A percentile compares a stretch with the other conserved stretches of the same genome.
Conservation (phyloP, 2,113 vertebrate genomes). For the Alethe castanea region DNA sequence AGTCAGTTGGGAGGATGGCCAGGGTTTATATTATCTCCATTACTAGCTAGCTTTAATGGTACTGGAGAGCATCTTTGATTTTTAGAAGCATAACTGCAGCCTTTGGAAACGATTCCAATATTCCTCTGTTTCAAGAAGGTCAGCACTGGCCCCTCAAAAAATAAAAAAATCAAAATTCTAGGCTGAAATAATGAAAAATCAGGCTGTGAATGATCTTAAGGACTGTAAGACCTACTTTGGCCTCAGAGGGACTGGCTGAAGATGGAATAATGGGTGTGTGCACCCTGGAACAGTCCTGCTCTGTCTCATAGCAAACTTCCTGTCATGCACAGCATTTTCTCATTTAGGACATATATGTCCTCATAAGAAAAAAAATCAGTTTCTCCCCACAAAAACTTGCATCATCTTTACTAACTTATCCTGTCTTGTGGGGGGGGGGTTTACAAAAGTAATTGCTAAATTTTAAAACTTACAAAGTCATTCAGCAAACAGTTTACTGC, state of each 20-base stretch:
- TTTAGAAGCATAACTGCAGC: neutral
- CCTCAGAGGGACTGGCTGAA: neutral
- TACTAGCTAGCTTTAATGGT: neutral
- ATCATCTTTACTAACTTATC: neutral
- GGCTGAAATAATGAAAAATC: neutral
- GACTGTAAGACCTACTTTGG: neutral
- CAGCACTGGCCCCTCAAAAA: neutral
- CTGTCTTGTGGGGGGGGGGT: neutral
- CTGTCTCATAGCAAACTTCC: neutral
- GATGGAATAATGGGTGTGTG: no score
- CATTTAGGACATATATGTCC: neutral
- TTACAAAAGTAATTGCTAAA: neutral
- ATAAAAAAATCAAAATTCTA: neutral
- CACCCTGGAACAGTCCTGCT: neutral
- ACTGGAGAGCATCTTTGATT: neutral
- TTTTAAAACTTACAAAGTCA: neutral
- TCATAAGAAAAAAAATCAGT: neutral
- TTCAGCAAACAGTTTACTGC: neutral
- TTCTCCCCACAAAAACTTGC: neutral
- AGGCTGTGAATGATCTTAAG: neutral
- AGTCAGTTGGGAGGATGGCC: neutral
- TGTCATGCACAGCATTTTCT: neutral
- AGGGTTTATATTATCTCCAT: constrained; percentile 11
- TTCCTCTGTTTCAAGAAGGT: neutral
- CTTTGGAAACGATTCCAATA: neutral